Percentiles rank a stretch among this genome's conserved stretches.
Conservation (phyloP, 2,797 vertebrate genomes). For the Sciurus carolinensis region DNA sequence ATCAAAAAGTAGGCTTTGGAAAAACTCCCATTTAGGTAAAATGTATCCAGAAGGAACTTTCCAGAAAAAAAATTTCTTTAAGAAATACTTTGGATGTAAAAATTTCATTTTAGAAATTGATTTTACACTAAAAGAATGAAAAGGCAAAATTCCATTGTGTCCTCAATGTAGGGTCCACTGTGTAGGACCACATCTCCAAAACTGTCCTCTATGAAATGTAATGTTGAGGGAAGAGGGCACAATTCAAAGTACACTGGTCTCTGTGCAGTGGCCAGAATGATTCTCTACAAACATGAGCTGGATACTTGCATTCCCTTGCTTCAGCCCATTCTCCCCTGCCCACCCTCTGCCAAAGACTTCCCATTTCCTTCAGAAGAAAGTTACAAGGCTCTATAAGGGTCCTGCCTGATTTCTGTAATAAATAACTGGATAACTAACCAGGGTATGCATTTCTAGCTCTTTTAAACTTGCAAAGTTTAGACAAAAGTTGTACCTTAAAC, state of each 20-base stretch:
- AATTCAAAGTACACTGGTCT: neutral
- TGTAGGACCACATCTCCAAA: neutral
- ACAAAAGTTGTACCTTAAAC: constrained; percentile 26
- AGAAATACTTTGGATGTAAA: constrained; percentile 44
- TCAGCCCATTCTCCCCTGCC: neutral
- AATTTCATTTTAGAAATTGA: constrained; percentile 11
- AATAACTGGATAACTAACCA: neutral
- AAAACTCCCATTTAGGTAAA: constrained; percentile 7
- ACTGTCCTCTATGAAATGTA: neutral
- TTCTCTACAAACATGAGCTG: neutral
- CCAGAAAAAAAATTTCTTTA: neutral
- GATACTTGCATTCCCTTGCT: neutral
- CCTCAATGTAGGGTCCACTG: too few relatives aligned
- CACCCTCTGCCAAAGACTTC: neutral
- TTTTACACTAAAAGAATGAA: constrained; percentile 25
- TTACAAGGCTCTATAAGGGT: neutral
- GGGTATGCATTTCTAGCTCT: constrained; percentile 17
- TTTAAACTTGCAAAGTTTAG: constrained; percentile 52
- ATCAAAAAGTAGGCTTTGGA: constrained; percentile 14
- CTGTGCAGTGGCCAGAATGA: neutral
- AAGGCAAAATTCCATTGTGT: neutral
- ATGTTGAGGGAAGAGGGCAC: neutral
- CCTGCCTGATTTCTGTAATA: constrained; percentile 36
- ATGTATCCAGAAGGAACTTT: constrained; percentile 50
- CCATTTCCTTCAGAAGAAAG: constrained; percentile 51